Evolutionary conservation across 2,888 invertebrate genomes (phyloP).

Genomic region (Galeopsomyia nigrocyanea): DNA sequence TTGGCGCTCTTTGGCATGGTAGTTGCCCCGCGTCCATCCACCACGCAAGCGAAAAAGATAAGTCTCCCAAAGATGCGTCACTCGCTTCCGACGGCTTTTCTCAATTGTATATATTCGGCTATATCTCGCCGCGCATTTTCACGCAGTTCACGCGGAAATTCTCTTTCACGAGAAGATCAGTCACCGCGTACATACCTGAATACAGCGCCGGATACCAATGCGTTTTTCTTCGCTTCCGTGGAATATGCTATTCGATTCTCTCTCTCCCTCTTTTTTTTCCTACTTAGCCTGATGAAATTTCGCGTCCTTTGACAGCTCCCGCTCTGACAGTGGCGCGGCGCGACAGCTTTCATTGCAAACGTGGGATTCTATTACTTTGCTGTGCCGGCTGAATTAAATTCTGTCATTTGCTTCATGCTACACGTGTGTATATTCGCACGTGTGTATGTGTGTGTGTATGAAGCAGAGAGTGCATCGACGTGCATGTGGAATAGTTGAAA

Average conservation of each 20-base stretch:
- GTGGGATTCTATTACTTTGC: too few relatives aligned
- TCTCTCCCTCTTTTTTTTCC: too few relatives aligned
- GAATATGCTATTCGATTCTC: not conserved
- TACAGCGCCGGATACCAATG: too few relatives aligned
- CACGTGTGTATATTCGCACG: too few relatives aligned
- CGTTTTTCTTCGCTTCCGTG: not conserved
- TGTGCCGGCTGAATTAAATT: too few relatives aligned
- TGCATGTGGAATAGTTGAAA: too few relatives aligned
- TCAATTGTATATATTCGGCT: not conserved
- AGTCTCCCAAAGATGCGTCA: constrained; percentile 7
- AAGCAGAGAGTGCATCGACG: too few relatives aligned
- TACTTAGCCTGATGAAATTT: not conserved
- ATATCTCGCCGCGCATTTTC: constrained; percentile 34
- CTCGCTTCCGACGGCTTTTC: not conserved
- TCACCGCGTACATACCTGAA: constrained; percentile 1
- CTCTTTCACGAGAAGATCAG: constrained; percentile 4
- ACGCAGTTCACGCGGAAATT: constrained; percentile 26
- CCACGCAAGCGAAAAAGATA: constrained; percentile 9
- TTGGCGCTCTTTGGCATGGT: not conserved
- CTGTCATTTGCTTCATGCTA: too few relatives aligned
- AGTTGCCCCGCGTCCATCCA: not conserved
- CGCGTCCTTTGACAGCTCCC: too few relatives aligned
- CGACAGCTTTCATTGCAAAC: too few relatives aligned
- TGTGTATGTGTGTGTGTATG: too few relatives aligned
- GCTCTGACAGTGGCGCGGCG: too few relatives aligned